Evolutionary conservation across 2,797 vertebrate genomes (phyloP).

Genomic region (Tiaroga cobitis): DNA sequence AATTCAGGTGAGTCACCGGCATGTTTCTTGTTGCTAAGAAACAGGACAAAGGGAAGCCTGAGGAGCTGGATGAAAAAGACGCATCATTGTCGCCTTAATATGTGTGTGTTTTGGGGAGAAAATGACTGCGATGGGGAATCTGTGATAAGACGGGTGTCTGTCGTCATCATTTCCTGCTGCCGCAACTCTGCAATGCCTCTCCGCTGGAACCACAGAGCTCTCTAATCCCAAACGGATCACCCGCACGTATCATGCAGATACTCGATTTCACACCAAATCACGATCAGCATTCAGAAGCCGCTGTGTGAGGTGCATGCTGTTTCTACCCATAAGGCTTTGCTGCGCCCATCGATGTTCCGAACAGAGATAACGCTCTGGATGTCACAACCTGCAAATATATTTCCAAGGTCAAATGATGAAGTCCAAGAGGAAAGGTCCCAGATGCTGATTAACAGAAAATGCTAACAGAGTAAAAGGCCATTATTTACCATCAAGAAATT

Average conservation of each 20-base stretch:
- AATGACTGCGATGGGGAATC: slow-evolving; percentile 57
- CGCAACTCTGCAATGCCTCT: slow-evolving; percentile 62
- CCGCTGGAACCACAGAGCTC: slow-evolving; percentile 32
- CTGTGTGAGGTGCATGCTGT: background rate
- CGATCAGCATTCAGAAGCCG: background rate
- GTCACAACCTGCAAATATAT: background rate
- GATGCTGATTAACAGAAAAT: background rate
- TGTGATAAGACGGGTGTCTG: slow-evolving; percentile 70
- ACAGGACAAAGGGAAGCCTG: slow-evolving; percentile 74
- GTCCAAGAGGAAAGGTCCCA: background rate
- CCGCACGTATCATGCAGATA: slow-evolving; percentile 30
- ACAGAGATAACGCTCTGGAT: background rate
- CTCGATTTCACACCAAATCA: slow-evolving; percentile 32
- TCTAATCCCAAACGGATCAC: slow-evolving; percentile 6
- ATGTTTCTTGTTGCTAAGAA: slow-evolving; percentile 79
- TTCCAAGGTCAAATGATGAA: background rate
- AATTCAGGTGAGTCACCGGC: slow-evolving; percentile 85
- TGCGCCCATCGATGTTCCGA: background rate
- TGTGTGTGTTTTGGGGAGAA: slow-evolving; percentile 42
- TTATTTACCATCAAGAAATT: background rate
- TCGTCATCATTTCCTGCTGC: slow-evolving; percentile 71
- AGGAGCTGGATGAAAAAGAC: slow-evolving; percentile 73
- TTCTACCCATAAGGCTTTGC: slow-evolving; percentile 31
- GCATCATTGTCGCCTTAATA: slow-evolving; percentile 59
- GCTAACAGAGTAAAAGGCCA: background rate